Evolutionary conservation across 1,140 invertebrate species (phyloP).

Genomic region (Drosophila burlai): DNA sequence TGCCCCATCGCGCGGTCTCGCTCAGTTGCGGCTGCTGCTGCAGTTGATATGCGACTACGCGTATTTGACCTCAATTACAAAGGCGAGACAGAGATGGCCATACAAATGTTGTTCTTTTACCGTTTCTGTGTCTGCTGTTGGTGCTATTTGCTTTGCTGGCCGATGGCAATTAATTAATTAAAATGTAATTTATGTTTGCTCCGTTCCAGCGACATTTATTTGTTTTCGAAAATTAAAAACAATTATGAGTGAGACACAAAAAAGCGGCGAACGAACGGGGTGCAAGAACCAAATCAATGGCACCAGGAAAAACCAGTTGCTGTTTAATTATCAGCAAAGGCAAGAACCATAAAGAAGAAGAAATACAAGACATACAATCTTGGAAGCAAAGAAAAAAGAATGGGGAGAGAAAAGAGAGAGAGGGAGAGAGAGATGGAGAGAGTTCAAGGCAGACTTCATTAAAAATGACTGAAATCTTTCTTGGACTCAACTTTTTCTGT

Average conservation of each 20-base stretch:
- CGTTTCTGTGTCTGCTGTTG: constrained; percentile 10
- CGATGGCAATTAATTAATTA: constrained; percentile 48
- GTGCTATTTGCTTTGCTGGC: constrained; percentile 24
- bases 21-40: constrained; percentile 12
- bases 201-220: constrained; percentile 40
- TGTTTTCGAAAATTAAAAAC: constrained; percentile 54
- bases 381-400: neutral
- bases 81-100: constrained; percentile 22
- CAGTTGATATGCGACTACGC: constrained; percentile 42
- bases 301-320: constrained; percentile 41
- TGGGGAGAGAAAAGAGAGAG: neutral
- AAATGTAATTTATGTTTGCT: constrained; percentile 53
- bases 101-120: constrained; percentile 7
- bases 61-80: constrained; percentile 52
- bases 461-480: constrained; percentile 38
- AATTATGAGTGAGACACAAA: constrained; percentile 37
- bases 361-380: constrained; percentile 27
- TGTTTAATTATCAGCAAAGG: constrained; percentile 32
- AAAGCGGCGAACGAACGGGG: constrained; percentile 2
- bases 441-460: constrained; percentile 37
- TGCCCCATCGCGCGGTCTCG: constrained; percentile 2
- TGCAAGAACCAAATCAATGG: constrained; percentile 34
- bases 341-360: constrained; percentile 20
- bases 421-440: neutral
- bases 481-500: constrained; percentile 20